Evolutionary conservation across 2,113 vertebrate species (phyloP).

Genomic region (Dicerorhinus sumatrensis): DNA sequence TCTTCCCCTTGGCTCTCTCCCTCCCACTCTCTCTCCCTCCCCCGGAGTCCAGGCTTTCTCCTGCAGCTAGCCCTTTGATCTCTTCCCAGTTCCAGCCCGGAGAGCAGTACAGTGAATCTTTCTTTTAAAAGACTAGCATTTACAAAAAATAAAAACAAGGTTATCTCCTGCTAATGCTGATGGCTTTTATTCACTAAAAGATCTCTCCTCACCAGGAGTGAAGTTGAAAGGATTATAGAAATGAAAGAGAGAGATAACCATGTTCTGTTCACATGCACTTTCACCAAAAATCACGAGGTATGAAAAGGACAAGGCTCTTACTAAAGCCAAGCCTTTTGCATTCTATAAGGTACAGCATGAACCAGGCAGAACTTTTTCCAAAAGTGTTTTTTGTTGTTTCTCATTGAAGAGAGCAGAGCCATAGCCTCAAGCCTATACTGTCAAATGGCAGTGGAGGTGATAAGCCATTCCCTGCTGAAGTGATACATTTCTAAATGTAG

Average conservation of each 20-base stretch:
- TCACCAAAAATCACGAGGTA: neutral
- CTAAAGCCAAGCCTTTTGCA: neutral
- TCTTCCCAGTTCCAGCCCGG: neutral
- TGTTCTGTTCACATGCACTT: neutral
- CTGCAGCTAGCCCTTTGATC: neutral
- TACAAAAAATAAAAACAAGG: slow-evolving; percentile 27
- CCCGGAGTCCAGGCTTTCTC: neutral
- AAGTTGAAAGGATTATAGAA: slow-evolving; percentile 53
- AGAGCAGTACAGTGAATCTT: neutral
- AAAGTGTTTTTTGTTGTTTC: neutral
- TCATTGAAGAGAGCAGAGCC: neutral
- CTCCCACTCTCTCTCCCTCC: neutral
- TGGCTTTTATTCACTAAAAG: neutral
- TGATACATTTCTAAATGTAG: neutral
- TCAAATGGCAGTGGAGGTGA: neutral
- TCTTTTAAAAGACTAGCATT: slow-evolving; percentile 39
- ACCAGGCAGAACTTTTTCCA: neutral
- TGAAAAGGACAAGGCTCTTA: neutral
- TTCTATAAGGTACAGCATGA: neutral
- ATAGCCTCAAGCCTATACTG: neutral
- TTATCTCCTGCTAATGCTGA: neutral
- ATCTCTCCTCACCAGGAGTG: neutral
- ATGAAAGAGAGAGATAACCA: neutral
- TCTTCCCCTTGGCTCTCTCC: neutral
- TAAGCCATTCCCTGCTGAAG: neutral